A percentile compares a stretch with the other conserved stretches of the same genome.
phyloP scores from a whole-genome alignment of 92 coral and sea anemone genomes.

The Parazoanthus swiftii region DNA sequence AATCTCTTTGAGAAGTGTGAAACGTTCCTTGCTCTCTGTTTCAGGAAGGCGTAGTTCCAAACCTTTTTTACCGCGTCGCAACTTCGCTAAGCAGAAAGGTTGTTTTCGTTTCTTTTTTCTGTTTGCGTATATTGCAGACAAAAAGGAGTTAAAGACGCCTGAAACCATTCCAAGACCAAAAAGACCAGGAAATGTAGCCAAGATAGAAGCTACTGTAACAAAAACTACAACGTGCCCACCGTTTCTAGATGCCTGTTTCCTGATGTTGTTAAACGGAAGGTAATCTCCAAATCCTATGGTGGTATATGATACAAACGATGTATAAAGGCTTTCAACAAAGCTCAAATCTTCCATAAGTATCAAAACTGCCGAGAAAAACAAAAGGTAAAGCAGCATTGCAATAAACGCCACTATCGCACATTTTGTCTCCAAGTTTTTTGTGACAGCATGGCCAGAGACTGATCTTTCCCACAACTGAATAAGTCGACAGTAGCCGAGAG shows the following conservation, averaged over 20 bases:
- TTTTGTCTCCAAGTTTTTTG: slow-evolving; percentile 17
- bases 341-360: neutral
- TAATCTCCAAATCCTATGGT: slow-evolving; percentile 41
- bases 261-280: slow-evolving; percentile 6
- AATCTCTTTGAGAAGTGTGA: neutral
- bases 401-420: slow-evolving; percentile 26
- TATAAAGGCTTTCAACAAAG: slow-evolving; percentile 15
- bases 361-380: neutral
- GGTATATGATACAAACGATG: slow-evolving; percentile 11
- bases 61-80: neutral
- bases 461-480: slow-evolving; percentile 21
- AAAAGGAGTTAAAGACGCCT: slow-evolving; percentile 21
- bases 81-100: neutral
- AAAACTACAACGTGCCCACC: neutral
- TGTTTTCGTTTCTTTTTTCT: neutral
- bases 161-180: slow-evolving; percentile 30
- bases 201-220: neutral
- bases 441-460: neutral
- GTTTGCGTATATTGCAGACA: slow-evolving; percentile 31
- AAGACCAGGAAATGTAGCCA: slow-evolving; percentile 11
- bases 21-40: neutral
- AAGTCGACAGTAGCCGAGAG: slow-evolving; percentile 17
- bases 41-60: neutral
- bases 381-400: slow-evolving; percentile 7
- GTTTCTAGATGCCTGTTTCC: neutral